Base-by-base conservation (phyloP, 1,140 invertebrate genomes). In the Argopecten irradians region DNA sequence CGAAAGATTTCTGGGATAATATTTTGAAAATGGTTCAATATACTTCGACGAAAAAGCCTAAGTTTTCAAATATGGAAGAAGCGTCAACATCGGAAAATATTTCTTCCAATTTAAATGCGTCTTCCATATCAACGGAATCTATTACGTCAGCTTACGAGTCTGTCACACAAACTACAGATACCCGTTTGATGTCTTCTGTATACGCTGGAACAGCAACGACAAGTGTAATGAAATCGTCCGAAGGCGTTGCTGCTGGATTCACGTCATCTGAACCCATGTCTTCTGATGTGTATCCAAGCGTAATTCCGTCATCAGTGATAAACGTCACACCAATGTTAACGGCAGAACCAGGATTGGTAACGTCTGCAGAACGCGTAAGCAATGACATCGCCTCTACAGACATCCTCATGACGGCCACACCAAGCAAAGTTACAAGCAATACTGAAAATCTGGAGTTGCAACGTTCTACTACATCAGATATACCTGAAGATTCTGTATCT, bases 21-120 rank as follows among this genome's bases (percentile, higher is more conserved):
- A 71, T 71, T 28, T 71, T 71, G n/a, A 71, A 71, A 16, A 71
- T 71, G 55, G 55, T 71, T n/a, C 55, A 71, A 71, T 71, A 71
- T 71, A 71, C 55, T 71, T 71, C 55, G 16, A 71, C 55, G 1
- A 71, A 71, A n/a, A 71, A 71, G 28, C 55, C 55, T 5, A 71
- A 71, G 1, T 5, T 28, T 1, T 5, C 43, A 55, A 19, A 19
- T 11, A 19, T 19, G 8, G n/a, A n/a, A 1, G 55, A 28, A 71
- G 8, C 16, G 28, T n/a, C 55, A 71, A 71, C 55, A n/a, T 7
- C 1, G n/a, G 0, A 71, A 28, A 71, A 71, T 28, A 5, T 71
- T n/a, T 28, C 55, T 7, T 71, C 55, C 8, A n/a, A 71, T 71
- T 71, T n/a, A n/a, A 28, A 71, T 5, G 28, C 22, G 28, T 28